These are phyloP conservation scores for Spheniscus humboldti DNA, from an alignment of 2,797 vertebrate genomes.

Conservation along the genomic window DNA sequence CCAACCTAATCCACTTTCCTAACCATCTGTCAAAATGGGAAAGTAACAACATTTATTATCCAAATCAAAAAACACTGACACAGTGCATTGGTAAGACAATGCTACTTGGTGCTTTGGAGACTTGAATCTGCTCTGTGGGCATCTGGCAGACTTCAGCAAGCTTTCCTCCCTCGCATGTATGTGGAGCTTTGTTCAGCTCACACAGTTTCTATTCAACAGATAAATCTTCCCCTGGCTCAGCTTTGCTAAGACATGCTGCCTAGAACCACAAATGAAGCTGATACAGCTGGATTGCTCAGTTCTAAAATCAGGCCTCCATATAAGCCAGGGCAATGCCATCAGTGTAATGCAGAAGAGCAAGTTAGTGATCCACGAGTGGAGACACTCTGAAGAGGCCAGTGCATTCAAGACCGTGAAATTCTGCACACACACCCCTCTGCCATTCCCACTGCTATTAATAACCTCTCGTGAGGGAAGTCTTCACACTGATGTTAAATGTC, in stretches of 20 bases:
- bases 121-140: not conserved
- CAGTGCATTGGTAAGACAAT: not conserved
- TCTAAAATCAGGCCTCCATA: not conserved
- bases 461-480: not conserved
- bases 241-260: not conserved
- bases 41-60: not conserved
- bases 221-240: not conserved
- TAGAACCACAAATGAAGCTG: not conserved
- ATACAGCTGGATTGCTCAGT: not conserved
- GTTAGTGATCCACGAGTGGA: not conserved
- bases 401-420: not conserved
- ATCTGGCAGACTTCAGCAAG: not conserved
- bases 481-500: not conserved
- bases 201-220: not conserved
- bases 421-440: no score
- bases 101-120: not conserved
- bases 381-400: not conserved
- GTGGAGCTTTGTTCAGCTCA: not conserved
- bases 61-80: not conserved
- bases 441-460: not conserved
- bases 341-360: not conserved
- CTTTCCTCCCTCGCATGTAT: not conserved
- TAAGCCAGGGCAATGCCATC: not conserved
- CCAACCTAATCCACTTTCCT: not conserved
- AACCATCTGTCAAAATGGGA: not conserved